Evolutionary conservation across 92 coral and sea anemone species (phyloP).

Genomic region (Phenganax stokvisi): DNA sequence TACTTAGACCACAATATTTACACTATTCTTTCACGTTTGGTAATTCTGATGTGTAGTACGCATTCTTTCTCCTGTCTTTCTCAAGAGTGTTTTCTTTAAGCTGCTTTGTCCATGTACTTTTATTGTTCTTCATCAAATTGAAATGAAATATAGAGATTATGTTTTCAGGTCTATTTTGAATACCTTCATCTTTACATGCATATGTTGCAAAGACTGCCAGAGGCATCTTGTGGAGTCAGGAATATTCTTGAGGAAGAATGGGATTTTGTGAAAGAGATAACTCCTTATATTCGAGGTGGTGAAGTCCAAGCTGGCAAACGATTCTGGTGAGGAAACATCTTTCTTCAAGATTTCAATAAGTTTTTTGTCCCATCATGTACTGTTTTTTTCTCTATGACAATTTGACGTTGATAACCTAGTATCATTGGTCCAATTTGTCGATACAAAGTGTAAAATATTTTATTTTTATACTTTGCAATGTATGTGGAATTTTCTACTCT

Average conservation of each 20-base stretch:
- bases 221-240: conserved; percentile 83
- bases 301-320: conserved; percentile 89
- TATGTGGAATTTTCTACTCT: no score
- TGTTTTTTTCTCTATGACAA: no score
- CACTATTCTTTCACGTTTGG: background rate
- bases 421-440: no score
- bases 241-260: conserved; percentile 88
- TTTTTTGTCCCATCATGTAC: no score
- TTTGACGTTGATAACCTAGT: no score
- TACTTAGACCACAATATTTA: no score
- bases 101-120: background rate
- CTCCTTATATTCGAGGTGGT: conserved; percentile 86
- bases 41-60: background rate
- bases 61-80: background rate
- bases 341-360: no score
- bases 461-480: no score
- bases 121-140: background rate
- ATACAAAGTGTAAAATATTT: no score
- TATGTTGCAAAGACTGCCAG: conserved; percentile 84
- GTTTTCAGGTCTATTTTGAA: conserved; percentile 79
- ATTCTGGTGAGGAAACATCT: conserved; percentile 62
- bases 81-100: background rate
- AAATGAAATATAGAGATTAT: background rate
- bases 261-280: conserved; percentile 71
- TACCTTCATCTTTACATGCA: conserved; percentile 84